Evolutionary conservation across 1,140 invertebrate species (phyloP).

Genomic region (Drosophila asahinai): DNA sequence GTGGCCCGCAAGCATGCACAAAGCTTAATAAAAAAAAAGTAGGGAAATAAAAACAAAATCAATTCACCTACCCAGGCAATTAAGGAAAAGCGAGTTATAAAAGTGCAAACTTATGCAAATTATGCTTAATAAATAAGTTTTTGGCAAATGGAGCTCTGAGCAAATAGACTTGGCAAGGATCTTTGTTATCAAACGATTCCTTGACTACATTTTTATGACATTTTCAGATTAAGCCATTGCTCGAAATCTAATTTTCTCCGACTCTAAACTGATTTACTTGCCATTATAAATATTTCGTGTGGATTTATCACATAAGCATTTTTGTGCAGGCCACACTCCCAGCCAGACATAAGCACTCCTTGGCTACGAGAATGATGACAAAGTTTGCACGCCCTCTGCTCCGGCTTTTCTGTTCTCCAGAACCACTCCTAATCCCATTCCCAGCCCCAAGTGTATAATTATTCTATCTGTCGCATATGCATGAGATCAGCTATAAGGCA

Average conservation of each 20-base stretch:
- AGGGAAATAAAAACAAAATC: conserved; percentile 52
- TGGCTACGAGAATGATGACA: conserved; percentile 17
- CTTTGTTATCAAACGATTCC: no score
- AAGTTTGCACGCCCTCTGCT: conserved; percentile 29
- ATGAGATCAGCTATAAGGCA: conserved; percentile 59
- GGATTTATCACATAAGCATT: conserved; percentile 47
- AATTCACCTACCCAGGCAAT: conserved; percentile 73
- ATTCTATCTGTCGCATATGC: conserved; percentile 81
- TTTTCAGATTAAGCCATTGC: conserved; percentile 2
- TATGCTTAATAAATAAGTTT: conserved; percentile 55
- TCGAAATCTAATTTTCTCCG: conserved; percentile 7
- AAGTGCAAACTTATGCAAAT: conserved; percentile 55
- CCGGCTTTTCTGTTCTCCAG: background rate
- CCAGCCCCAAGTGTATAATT: conserved; percentile 60
- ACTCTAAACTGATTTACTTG: conserved; percentile 28
- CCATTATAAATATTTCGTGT: conserved; percentile 28
- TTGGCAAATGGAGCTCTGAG: background rate
- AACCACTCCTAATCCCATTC: conserved; percentile 35
- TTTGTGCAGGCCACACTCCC: conserved; percentile 21
- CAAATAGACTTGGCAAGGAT: background rate
- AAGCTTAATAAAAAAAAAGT: conserved; percentile 35
- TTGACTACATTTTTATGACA: background rate
- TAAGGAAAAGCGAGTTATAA: conserved; percentile 45
- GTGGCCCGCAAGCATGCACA: conserved; percentile 23
- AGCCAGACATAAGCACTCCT: conserved; percentile 1